Evolutionary conservation across 2,113 vertebrate species (phyloP), one percentile per base, ranked within the genome.

Genomic region (Zapornia atra): DNA sequence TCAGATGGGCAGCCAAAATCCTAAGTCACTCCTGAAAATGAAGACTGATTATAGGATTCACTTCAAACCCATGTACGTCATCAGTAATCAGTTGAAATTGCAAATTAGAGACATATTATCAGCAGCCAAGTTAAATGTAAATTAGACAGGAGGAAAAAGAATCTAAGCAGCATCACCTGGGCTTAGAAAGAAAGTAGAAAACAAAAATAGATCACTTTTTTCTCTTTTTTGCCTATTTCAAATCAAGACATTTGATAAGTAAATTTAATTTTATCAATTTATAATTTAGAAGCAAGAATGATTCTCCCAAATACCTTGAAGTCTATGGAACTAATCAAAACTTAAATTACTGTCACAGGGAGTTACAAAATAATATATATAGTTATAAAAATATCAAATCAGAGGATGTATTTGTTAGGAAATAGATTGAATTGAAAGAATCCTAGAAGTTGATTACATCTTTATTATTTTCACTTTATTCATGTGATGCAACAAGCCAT

Each of bases 1-100:
- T 92, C 88, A 97, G 63, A 91, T 66, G 66, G 59, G 61, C 66
- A 91, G 68, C 73, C 78, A 94, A 94, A 96, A 96, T 94, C 63
- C 96, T 91, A 96, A 96, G 73, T 93, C 92, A 90, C 26, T 91
- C 89, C 60, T 96, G 83, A 94, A 96, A 96, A 94, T 94, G 94
- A 92, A 91, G 81, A 73, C 81, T 97, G 96, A 96, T 97, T 97
- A 87, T 94, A 96, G 81, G 91, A 94, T 96, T 96, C 96, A 94
- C 77, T 96, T 96, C 81, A 97, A 93, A 86, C 29, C 36, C 77
- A 63, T 89, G 63, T 87, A 94, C 94, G 91, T 96, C 96, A 97
- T 94, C 92, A 96, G 88, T 90, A 96, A 97, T 97, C 95, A 97
- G 88, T 5, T 82, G 89, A 95, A 97, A 96, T 95, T 94, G 92